Percentiles rank a stretch among this genome's conserved stretches.
Conservation (phyloP, 1,140 invertebrate species). For the Meloidogyne floridensis region DNA sequence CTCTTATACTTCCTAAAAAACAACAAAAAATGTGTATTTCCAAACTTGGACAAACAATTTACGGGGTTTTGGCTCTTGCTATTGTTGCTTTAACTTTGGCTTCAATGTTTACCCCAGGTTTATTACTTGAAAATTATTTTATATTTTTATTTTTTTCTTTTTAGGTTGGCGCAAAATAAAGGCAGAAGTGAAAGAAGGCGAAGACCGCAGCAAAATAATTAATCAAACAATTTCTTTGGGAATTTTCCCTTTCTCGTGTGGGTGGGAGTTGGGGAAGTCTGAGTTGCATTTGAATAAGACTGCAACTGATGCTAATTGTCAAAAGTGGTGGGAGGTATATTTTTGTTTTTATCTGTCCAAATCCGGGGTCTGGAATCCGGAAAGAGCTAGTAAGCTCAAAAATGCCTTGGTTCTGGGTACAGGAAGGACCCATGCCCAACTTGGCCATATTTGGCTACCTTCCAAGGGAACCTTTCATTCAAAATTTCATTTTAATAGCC, state of each 20-base stretch:
- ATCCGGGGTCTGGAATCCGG: no score
- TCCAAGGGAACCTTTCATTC: no score
- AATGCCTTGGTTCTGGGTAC: no score
- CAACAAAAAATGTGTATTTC: slow-evolving; percentile 11
- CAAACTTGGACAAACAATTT: slow-evolving; percentile 3
- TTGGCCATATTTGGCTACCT: no score
- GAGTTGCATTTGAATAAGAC: not conserved
- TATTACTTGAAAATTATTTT: not conserved
- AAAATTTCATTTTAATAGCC: no score
- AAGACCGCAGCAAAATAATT: not conserved
- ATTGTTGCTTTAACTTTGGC: not conserved
- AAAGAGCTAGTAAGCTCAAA: no score
- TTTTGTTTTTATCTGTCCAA: not conserved
- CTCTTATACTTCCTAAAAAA: not conserved
- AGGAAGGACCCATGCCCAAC: no score
- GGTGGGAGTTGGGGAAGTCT: not conserved
- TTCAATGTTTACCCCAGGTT: slow-evolving; percentile 15
- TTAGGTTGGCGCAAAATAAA: slow-evolving; percentile 16
- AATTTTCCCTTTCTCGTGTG: slow-evolving; percentile 9
- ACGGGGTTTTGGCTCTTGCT: not conserved
- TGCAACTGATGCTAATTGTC: not conserved
- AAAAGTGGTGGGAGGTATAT: not conserved
- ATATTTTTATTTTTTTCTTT: not conserved
- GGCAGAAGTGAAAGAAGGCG: not conserved
- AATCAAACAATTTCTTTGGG: slow-evolving; percentile 13